Evolutionary conservation across 2,797 vertebrate genomes (phyloP).

Genomic region (Cercopithecus mitis): DNA sequence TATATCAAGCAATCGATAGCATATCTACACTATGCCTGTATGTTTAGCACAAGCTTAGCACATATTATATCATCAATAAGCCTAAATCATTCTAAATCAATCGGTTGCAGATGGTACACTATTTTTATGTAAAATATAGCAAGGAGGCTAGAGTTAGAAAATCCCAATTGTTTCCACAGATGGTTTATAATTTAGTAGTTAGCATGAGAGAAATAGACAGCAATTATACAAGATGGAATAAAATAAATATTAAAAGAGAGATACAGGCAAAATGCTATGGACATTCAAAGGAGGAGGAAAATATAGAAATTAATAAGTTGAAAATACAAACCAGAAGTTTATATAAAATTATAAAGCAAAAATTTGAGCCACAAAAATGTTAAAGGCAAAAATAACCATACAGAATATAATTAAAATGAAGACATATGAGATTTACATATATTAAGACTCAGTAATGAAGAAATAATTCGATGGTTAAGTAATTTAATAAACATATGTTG

Average conservation of each 20-base stretch:
- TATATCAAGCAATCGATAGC: neutral
- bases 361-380: neutral
- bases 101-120: neutral
- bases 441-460: neutral
- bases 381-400: neutral
- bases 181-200: constrained; percentile 12
- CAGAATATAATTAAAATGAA: neutral
- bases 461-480: constrained; percentile 40
- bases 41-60: neutral
- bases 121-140: neutral
- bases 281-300: neutral
- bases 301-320: neutral
- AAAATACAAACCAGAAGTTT: constrained; percentile 28
- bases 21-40: neutral
- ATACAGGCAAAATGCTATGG: neutral
- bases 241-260: neutral
- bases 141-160: constrained; percentile 17
- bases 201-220: neutral
- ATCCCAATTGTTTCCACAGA: neutral
- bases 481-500: constrained; percentile 53
- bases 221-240: neutral
- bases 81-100: neutral
- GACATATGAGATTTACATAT: neutral
- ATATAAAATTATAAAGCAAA: neutral
- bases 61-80: neutral